phyloP scores from a whole-genome alignment of 1,140 invertebrate genomes.

The Drosophila sp. region DNA sequence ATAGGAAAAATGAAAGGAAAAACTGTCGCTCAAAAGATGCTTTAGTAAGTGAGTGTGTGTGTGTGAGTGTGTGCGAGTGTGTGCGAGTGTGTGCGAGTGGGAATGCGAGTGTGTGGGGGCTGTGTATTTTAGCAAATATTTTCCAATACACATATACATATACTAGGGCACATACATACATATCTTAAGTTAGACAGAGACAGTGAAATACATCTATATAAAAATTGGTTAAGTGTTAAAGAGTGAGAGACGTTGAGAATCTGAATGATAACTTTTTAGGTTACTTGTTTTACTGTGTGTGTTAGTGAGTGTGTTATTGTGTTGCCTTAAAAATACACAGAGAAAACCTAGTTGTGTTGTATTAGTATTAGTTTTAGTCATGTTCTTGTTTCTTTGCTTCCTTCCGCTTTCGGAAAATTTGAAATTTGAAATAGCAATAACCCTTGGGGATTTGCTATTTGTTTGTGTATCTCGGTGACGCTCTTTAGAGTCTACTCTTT shows the following conservation, averaged over 20 bases:
- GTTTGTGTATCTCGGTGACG: conserved; percentile 23
- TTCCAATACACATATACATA: conserved; percentile 73
- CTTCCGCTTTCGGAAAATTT: conserved; percentile 19
- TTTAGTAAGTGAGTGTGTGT: conserved; percentile 28
- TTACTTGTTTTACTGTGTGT: conserved; percentile 43
- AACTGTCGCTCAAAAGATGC: conserved; percentile 45
- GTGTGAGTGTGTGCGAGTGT: conserved; percentile 23
- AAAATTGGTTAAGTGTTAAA: conserved; percentile 59
- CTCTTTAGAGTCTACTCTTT: conserved; percentile 47
- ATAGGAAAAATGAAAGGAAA: conserved; percentile 5
- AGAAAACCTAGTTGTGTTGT: conserved; percentile 43
- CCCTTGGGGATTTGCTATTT: conserved; percentile 42
- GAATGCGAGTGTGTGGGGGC: conserved; percentile 29
- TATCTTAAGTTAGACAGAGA: conserved; percentile 79
- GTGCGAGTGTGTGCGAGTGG: conserved; percentile 40
- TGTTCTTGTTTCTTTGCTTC: conserved; percentile 25
- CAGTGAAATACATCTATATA: conserved; percentile 74
- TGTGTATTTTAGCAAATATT: conserved; percentile 48
- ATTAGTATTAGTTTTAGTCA: conserved; percentile 13
- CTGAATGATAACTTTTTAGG: conserved; percentile 65
- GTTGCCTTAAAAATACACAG: conserved; percentile 51
- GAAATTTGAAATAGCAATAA: conserved; percentile 31
- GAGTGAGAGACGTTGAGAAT: conserved; percentile 70
- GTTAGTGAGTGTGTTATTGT: conserved; percentile 7
- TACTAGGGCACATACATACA: conserved; percentile 55